Conservation (phyloP, 53 echinoderm and acorn worm species). For the Actinopyga echinites region DNA sequence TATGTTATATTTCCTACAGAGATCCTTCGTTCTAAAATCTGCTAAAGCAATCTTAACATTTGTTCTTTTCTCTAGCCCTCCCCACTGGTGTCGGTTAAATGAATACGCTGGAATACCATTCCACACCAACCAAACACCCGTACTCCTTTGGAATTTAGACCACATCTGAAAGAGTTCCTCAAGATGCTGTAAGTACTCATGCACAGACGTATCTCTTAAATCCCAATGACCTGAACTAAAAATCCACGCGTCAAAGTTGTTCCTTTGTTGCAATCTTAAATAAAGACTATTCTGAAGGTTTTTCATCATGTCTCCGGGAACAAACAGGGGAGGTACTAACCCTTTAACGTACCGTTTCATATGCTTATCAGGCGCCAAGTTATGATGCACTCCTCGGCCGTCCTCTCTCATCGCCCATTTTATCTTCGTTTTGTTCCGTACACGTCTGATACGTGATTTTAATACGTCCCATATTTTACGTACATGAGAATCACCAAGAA, state of each 20-base stretch:
- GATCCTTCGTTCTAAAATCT: background rate
- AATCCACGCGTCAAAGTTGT: slow-evolving; percentile 10
- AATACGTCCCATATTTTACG: background rate
- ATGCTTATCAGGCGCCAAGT: slow-evolving; percentile 8
- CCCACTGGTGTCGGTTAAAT: background rate
- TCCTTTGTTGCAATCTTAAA: background rate
- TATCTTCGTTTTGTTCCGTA: no score
- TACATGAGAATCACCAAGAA: slow-evolving; percentile 23
- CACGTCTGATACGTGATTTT: no score
- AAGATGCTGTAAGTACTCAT: background rate
- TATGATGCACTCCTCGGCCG: slow-evolving; percentile 2
- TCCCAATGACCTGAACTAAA: slow-evolving; percentile 30
- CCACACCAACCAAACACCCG: background rate
- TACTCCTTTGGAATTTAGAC: background rate
- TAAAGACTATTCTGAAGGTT: background rate
- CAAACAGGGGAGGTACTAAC: background rate
- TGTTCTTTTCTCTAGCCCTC: slow-evolving; percentile 1
- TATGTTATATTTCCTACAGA: slow-evolving; percentile 2
- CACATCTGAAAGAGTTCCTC: background rate
- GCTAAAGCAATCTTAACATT: slow-evolving; percentile 23
- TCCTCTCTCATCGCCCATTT: background rate
- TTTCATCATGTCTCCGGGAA: background rate
- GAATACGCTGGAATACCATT: slow-evolving; percentile 19
- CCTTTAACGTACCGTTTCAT: background rate
- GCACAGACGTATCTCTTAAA: background rate